Evolutionary conservation across 2,113 vertebrate species (phyloP).

Genomic region (Syngnathus floridae): DNA sequence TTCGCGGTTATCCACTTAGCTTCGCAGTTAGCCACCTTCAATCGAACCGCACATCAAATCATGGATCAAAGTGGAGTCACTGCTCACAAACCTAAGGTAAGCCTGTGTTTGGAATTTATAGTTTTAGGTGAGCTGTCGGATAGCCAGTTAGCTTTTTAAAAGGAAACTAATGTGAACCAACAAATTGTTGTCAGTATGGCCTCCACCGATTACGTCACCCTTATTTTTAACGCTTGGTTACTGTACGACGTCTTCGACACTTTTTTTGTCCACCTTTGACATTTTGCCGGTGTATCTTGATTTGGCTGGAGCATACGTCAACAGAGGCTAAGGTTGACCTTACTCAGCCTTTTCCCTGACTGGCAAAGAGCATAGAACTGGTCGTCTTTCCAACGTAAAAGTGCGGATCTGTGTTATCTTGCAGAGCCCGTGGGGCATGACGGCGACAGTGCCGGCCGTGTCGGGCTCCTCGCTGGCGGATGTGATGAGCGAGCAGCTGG

Average conservation of each 20-base stretch:
- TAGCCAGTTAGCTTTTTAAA: not conserved
- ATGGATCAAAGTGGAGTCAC: constrained; percentile 72
- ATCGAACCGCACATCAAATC: not conserved
- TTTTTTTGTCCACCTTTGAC: not conserved
- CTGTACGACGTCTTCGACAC: too few species aligned
- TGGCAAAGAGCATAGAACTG: too few species aligned
- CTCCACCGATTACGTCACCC: not conserved
- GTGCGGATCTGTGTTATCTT: not conserved
- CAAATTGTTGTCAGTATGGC: not conserved
- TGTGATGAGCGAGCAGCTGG: constrained; percentile 96
- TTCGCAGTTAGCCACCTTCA: constrained; percentile 20
- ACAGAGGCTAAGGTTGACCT: not conserved
- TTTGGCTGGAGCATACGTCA: not conserved
- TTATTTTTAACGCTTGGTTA: not conserved
- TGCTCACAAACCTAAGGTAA: constrained; percentile 58
- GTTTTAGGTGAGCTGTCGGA: not conserved
- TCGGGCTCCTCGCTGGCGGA: constrained; percentile 84
- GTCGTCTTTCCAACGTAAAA: not conserved
- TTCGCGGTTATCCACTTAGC: not conserved
- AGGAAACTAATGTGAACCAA: not conserved
- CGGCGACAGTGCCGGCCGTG: constrained; percentile 41
- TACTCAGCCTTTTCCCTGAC: not conserved
- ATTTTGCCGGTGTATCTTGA: too few species aligned
- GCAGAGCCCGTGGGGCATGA: constrained; percentile 85
- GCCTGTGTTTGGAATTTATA: not conserved